phyloP scores from a whole-genome alignment of 2,797 vertebrate genomes.

The Fringilla coelebs region DNA sequence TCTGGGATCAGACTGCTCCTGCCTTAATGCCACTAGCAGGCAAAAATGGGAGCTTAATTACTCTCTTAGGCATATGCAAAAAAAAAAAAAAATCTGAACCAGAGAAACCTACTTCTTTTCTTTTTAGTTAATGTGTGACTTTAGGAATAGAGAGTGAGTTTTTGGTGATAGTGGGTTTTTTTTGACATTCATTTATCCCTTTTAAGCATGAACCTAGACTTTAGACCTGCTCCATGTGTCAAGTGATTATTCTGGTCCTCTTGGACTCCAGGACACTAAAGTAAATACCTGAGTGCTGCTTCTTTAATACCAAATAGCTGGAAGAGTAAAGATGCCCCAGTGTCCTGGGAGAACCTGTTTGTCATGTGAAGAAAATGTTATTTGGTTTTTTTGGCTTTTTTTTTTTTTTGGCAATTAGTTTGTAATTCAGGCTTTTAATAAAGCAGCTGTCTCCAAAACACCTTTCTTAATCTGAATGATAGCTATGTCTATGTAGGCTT shows the following conservation, averaged over 20 bases:
- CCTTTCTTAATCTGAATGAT: neutral
- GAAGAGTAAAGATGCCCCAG: neutral
- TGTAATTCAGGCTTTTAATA: neutral
- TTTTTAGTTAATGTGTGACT: neutral
- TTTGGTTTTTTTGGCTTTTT: too few species aligned
- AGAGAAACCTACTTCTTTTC: neutral
- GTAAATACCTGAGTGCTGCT: neutral
- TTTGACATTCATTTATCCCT: neutral
- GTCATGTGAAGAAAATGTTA: neutral
- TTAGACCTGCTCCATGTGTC: accelerated
- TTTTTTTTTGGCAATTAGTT: neutral
- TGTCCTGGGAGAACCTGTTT: neutral
- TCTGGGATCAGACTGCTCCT: neutral
- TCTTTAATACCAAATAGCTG: neutral
- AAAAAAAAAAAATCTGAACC: neutral
- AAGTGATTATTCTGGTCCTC: neutral
- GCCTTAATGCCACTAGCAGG: neutral
- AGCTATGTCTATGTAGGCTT: neutral
- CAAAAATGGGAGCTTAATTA: neutral
- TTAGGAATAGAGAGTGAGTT: neutral
- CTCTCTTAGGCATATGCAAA: neutral
- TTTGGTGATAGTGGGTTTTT: neutral
- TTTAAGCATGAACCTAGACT: neutral
- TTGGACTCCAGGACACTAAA: neutral
- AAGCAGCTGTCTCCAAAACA: neutral